Evolutionary conservation across 2,113 vertebrate species (phyloP), one percentile per base, ranked within the genome.

Genomic region (Argyrosomus japonicus): DNA sequence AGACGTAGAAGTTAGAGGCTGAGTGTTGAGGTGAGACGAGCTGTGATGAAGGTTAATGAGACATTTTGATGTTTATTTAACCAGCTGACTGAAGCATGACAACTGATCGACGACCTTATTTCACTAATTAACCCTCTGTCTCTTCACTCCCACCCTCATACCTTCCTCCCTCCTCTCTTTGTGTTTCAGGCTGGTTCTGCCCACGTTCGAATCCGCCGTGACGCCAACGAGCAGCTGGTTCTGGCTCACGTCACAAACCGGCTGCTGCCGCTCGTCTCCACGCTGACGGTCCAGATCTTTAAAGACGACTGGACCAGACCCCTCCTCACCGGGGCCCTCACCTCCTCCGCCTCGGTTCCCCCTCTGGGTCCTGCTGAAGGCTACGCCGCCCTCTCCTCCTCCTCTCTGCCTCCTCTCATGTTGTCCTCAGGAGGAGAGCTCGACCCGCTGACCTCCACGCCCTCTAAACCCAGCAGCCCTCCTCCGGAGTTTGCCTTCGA

Each of bases 151-250:
- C 5, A 18, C 7, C 48, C 12, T 12, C 3, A 3, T 8, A 3
- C 3, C 2, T 6, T 27, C 45, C 45, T 47, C 12, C 1, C 13
- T 21, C 25, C 21, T 13, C 4, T 68, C 45, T 23, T 2, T 54
- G 10, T 71, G 23, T 64, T 79, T 60, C 93, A 99, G 98, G 98
- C 97, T 36, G 98, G 98, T 79, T 99, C 98, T 9, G 95, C 97
- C 13, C 98, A 99, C 1, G 98, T 99, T 23, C 96, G 98, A 72
- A 99, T 99, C 89, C 97, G 98, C 68, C 96, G 98, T 25, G 98
- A 99, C 45, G 98, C 98, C 23, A 99, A 99, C 68, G 98, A 99
- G 88, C 98, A 99, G 91, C 97, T 99, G 95, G 98, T 99, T 13
- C 95, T 99, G 92, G 98, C 98, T 67, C 98, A 99, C 56, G 98